A percentile compares a stretch with the other conserved stretches of the same genome.
phyloP scores from a whole-genome alignment of 2,888 invertebrate species.

The Campoletis raptor region DNA sequence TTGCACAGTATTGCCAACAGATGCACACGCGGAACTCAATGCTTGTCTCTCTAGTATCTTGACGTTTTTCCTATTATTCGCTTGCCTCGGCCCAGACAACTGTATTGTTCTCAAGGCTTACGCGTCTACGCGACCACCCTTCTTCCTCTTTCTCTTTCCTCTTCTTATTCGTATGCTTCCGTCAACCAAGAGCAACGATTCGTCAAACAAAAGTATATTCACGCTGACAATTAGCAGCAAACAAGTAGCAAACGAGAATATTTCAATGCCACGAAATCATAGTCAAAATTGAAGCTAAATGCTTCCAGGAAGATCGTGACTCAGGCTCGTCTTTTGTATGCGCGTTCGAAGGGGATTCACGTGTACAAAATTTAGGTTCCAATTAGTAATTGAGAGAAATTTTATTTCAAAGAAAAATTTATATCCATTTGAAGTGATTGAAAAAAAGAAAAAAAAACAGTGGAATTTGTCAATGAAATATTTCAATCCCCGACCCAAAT shows the following conservation, averaged over 20 bases:
- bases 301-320: not conserved
- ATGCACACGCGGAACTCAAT: slow-evolving; percentile 50
- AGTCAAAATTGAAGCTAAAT: not conserved
- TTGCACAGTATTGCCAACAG: slow-evolving; percentile 43
- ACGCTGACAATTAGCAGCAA: not conserved
- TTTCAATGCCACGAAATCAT: slow-evolving; percentile 12
- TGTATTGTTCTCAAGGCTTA: slow-evolving; percentile 61
- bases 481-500: not conserved
- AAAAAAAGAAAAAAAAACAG: not conserved
- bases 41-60: slow-evolving; percentile 30
- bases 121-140: slow-evolving; percentile 20
- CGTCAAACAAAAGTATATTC: not conserved
- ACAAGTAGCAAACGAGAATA: slow-evolving; percentile 10
- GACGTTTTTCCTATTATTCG: slow-evolving; percentile 53
- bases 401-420: not conserved
- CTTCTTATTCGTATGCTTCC: slow-evolving; percentile 27
- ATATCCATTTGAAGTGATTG: not conserved
- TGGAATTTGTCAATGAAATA: not conserved
- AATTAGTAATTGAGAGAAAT: not conserved
- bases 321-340: not conserved
- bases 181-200: slow-evolving; percentile 26
- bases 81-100: slow-evolving; percentile 20
- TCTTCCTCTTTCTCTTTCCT: not conserved
- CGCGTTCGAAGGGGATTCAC: not conserved
- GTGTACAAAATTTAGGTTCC: not conserved